phyloP scores from a whole-genome alignment of 2,888 invertebrate species.

The Platycheirus albimanus region DNA sequence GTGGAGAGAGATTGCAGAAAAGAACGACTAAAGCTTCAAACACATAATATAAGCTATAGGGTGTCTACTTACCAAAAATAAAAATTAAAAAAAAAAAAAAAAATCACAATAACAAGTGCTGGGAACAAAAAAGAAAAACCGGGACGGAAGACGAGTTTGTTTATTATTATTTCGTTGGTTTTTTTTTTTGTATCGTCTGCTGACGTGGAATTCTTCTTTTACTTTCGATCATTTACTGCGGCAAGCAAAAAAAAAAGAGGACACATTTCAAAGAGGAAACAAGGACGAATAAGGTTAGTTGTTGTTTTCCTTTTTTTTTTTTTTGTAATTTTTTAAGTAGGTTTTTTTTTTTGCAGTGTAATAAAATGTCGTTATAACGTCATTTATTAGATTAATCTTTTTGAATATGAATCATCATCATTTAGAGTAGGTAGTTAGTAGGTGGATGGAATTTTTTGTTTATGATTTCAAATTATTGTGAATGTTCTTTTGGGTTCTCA shows the following conservation, averaged over 20 bases:
- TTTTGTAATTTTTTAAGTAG: conserved; percentile 16
- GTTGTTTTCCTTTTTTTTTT: conserved; percentile 16
- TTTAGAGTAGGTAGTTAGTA: too few relatives aligned
- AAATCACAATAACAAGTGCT: conserved; percentile 48
- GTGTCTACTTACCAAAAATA: too few relatives aligned
- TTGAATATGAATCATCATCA: too few relatives aligned
- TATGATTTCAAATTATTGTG: too few relatives aligned
- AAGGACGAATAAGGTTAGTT: conserved; percentile 70
- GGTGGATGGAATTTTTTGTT: conserved; percentile 7
- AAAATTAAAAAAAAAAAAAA: conserved; percentile 19
- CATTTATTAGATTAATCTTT: conserved; percentile 7
- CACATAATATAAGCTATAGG: too few relatives aligned
- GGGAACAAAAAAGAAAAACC: conserved; percentile 13
- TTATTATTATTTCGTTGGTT: conserved; percentile 54
- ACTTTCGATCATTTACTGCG: conserved; percentile 35
- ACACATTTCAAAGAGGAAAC: conserved; percentile 8
- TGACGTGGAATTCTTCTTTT: conserved; percentile 40
- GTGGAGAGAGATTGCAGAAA: too few relatives aligned
- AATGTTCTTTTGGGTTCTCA: too few relatives aligned
- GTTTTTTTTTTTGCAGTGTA: conserved; percentile 4
- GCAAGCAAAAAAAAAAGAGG: conserved; percentile 4
- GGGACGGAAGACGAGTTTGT: conserved; percentile 64
- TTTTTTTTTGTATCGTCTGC: conserved; percentile 30
- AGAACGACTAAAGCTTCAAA: conserved; percentile 31
- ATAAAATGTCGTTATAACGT: conserved; percentile 12